A percentile compares a stretch with the other conserved stretches of the same genome.
Evolutionary conservation across 53 echinoderm and acorn worm genomes (phyloP).

Genomic region (Pentamera pediparva): DNA sequence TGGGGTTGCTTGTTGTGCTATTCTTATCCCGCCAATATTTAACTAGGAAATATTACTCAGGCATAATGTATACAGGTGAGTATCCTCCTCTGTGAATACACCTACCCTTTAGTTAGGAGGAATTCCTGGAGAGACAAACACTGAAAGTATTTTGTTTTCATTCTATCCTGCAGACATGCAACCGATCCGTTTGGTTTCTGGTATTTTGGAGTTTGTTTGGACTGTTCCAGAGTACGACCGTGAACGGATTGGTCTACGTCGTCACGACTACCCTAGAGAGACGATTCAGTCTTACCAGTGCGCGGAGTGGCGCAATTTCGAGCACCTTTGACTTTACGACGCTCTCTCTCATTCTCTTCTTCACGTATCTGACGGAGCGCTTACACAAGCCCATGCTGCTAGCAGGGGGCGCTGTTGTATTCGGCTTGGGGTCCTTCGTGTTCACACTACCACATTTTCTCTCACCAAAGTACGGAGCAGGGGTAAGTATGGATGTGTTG

Average conservation of each 20-base stretch:
- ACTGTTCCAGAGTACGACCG: slow-evolving; percentile 29
- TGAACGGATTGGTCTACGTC: slow-evolving; percentile 31
- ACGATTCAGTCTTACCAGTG: slow-evolving; percentile 38
- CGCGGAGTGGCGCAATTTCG: slow-evolving; percentile 25
- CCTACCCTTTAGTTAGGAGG: background rate
- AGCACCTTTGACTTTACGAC: slow-evolving; percentile 28
- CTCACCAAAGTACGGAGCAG: background rate
- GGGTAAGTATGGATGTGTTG: background rate
- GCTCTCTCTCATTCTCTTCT: slow-evolving; percentile 20
- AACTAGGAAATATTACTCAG: too few species aligned
- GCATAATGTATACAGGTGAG: too few species aligned
- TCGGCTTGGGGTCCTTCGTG: slow-evolving; percentile 10
- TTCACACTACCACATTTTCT: slow-evolving; percentile 42
- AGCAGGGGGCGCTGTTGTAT: slow-evolving; percentile 19
- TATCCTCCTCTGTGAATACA: too few species aligned
- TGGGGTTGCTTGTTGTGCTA: too few species aligned
- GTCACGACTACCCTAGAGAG: slow-evolving; percentile 35
- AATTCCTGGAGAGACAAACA: background rate
- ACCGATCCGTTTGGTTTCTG: slow-evolving; percentile 2
- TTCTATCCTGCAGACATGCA: background rate
- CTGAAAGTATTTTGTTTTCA: background rate
- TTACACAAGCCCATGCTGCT: slow-evolving; percentile 27
- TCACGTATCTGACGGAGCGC: slow-evolving; percentile 38
- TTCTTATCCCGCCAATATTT: too few species aligned
- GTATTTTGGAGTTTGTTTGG: slow-evolving; percentile 7